Evolutionary conservation across 2,113 vertebrate genomes (phyloP).

Genomic region (Oryzias javanicus): DNA sequence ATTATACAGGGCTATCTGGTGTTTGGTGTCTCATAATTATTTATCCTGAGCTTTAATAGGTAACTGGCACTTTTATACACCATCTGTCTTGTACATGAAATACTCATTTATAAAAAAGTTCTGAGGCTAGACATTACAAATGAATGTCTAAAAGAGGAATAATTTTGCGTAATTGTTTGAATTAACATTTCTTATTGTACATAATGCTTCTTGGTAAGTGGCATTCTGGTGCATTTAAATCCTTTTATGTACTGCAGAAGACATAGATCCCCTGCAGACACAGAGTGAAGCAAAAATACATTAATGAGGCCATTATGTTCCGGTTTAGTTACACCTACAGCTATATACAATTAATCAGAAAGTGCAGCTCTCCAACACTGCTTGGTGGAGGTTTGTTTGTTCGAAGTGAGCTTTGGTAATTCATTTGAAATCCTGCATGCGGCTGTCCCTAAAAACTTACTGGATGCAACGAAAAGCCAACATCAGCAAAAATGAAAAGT

Average conservation of each 20-base stretch:
- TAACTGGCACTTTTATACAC: slow-evolving; percentile 14
- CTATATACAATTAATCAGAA: too few species aligned
- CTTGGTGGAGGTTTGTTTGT: too few species aligned
- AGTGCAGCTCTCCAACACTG: too few species aligned
- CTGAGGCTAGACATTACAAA: slow-evolving; percentile 14
- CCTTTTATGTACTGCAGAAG: slow-evolving; percentile 10
- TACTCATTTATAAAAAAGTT: slow-evolving; percentile 17
- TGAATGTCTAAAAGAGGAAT: slow-evolving; percentile 9
- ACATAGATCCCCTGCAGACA: neutral
- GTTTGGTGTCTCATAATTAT: slow-evolving; percentile 13
- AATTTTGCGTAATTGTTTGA: slow-evolving; percentile 7
- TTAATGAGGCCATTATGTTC: neutral
- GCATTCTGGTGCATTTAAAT: slow-evolving; percentile 8
- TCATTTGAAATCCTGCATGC: too few species aligned
- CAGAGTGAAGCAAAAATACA: too few species aligned
- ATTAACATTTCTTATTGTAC: neutral
- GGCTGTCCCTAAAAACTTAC: too few species aligned
- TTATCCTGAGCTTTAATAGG: slow-evolving; percentile 27
- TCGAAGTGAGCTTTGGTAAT: too few species aligned
- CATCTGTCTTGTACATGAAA: slow-evolving; percentile 21
- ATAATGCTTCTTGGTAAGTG: slow-evolving; percentile 12
- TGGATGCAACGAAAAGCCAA: too few species aligned
- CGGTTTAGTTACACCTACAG: too few species aligned
- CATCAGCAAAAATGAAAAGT: too few species aligned
- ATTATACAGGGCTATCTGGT: neutral